Evolutionary conservation across 2,797 vertebrate species (phyloP).

Genomic region (Channallabes apus): DNA sequence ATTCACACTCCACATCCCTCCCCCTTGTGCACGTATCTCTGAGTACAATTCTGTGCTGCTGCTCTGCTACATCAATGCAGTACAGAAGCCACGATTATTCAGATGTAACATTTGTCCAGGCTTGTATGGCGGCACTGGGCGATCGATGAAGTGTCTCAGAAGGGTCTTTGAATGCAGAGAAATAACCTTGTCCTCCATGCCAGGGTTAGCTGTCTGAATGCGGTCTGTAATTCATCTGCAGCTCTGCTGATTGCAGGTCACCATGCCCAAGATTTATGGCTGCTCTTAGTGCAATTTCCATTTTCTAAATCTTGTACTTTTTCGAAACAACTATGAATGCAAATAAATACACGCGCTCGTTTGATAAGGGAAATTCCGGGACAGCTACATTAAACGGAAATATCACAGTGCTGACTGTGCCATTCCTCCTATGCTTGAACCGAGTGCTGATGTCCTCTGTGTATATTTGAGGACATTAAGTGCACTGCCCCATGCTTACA

Average conservation of each 20-base stretch:
- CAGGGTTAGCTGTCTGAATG: constrained; percentile 41
- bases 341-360: not conserved
- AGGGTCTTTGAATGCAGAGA: constrained; percentile 44
- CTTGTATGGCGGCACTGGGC: constrained; percentile 28
- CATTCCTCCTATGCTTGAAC: not conserved
- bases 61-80: constrained; percentile 34
- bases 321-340: not conserved
- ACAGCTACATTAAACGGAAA: constrained; percentile 1
- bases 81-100: constrained; percentile 48
- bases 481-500: not conserved
- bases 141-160: constrained; percentile 52
- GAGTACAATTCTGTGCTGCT: constrained; percentile 27
- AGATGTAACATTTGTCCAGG: constrained; percentile 59
- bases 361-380: not conserved
- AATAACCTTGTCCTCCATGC: constrained; percentile 52
- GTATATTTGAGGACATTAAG: constrained; percentile 19
- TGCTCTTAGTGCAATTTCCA: not conserved
- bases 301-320: constrained; percentile 17
- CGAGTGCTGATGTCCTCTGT: not conserved
- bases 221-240: constrained; percentile 31
- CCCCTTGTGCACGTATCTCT: not conserved
- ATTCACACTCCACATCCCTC: not conserved
- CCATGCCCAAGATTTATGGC: constrained; percentile 33
- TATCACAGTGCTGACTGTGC: not conserved
- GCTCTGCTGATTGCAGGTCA: constrained; percentile 16